These are phyloP conservation scores for Myiopsitta monachus DNA, from an alignment of 2,113 vertebrate genomes.

Conservation along the genomic window DNA sequence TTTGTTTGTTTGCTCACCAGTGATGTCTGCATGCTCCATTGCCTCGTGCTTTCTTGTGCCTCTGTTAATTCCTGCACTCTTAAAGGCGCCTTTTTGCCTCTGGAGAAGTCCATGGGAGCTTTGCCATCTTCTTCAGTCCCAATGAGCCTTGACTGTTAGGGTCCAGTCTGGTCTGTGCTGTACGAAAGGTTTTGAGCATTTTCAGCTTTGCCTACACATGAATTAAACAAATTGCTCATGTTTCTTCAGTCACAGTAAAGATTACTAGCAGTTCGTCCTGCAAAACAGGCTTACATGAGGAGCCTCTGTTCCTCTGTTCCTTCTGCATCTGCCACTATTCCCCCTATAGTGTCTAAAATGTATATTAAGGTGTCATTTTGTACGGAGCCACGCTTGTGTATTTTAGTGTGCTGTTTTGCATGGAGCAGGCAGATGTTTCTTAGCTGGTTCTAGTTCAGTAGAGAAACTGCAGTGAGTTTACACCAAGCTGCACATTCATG, in stretches of 20 bases:
- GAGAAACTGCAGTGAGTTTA: neutral
- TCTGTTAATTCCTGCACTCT: neutral
- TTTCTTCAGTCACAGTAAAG: neutral
- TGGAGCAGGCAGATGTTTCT: neutral
- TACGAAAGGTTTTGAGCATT: neutral
- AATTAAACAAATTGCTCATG: neutral
- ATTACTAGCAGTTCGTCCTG: neutral
- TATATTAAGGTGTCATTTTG: neutral
- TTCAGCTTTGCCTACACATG: neutral
- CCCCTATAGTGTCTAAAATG: neutral
- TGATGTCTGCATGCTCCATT: neutral
- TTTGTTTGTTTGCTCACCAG: neutral
- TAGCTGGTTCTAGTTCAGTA: neutral
- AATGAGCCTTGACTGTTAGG: neutral
- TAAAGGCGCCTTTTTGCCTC: neutral
- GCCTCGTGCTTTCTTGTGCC: neutral
- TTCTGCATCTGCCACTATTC: neutral
- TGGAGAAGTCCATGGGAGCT: neutral
- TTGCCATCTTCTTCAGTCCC: neutral
- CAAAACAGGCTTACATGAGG: neutral
- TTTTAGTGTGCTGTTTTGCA: neutral
- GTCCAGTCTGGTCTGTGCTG: neutral
- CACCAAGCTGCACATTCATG: accelerated
- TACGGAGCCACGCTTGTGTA: accelerated
- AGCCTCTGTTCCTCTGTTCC: neutral